phyloP scores from a whole-genome alignment of 2,113 vertebrate genomes.

The Apodemus sylvaticus region DNA sequence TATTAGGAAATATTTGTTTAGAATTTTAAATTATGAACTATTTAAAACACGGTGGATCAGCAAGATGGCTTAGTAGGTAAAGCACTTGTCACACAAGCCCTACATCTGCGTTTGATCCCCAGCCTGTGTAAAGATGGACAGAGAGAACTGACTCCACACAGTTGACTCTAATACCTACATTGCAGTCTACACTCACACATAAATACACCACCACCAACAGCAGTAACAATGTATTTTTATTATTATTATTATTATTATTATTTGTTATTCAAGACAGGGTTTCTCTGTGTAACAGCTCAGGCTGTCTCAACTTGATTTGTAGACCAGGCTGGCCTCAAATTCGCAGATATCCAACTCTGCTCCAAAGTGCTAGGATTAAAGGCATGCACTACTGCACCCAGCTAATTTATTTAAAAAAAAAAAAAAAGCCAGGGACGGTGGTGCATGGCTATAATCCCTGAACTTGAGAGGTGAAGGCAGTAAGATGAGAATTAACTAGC shows the following conservation, averaged over 20 bases:
- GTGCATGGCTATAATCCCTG: neutral
- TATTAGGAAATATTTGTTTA: neutral
- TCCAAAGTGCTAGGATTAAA: neutral
- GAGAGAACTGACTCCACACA: neutral
- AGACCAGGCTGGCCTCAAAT: neutral
- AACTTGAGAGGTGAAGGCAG: neutral
- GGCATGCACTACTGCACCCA: neutral
- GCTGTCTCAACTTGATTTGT: neutral
- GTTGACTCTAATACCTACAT: too few relatives aligned
- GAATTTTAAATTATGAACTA: constrained; percentile 12
- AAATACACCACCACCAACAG: neutral
- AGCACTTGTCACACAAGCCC: neutral
- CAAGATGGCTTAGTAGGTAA: neutral
- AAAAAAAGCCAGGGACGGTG: neutral
- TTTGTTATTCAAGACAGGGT: neutral
- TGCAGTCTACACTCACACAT: neutral
- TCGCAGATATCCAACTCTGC: neutral
- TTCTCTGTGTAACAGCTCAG: neutral
- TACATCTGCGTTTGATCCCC: neutral
- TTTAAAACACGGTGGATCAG: neutral
- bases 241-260: neutral
- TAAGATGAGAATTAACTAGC: neutral
- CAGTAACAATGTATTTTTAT: neutral
- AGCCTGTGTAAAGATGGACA: neutral
- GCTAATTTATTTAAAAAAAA: neutral